These are phyloP conservation scores for Rattus rattus DNA, from an alignment of 2,113 vertebrate genomes.

Conservation along the genomic window DNA sequence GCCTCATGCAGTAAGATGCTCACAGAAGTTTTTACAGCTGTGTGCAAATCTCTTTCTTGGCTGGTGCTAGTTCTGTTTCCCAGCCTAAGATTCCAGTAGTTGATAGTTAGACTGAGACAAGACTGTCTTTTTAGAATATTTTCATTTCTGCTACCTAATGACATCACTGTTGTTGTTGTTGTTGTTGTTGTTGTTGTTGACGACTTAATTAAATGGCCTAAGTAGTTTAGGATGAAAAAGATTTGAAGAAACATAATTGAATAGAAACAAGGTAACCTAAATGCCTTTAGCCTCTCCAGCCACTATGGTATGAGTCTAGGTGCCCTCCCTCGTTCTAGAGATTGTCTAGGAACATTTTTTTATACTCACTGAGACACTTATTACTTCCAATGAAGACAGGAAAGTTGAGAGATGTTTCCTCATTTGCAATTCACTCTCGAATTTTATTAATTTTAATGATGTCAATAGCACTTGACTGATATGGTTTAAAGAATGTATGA, in stretches of 20 bases:
- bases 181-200: background rate
- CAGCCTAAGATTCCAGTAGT: too few relatives aligned
- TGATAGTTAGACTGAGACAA: background rate
- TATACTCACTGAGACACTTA: slow-evolving; percentile 42
- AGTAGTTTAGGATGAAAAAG: slow-evolving; percentile 3
- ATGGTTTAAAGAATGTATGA: slow-evolving; percentile 46
- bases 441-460: slow-evolving; percentile 48
- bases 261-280: background rate
- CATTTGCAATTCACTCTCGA: slow-evolving; percentile 33
- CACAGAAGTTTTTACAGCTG: background rate
- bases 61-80: background rate
- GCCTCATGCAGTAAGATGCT: background rate
- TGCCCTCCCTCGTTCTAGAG: background rate
- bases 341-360: slow-evolving; percentile 70
- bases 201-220: background rate
- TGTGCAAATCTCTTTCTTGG: background rate
- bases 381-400: slow-evolving; percentile 48
- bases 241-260: background rate
- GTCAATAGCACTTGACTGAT: background rate
- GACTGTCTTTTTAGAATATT: background rate
- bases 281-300: background rate
- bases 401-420: slow-evolving; percentile 33
- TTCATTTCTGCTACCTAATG: background rate
- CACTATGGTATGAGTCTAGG: background rate
- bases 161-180: background rate